A percentile compares a stretch with the other conserved stretches of the same genome.
Conservation (phyloP, 2,888 invertebrate genomes). For the Clivina fossor region DNA sequence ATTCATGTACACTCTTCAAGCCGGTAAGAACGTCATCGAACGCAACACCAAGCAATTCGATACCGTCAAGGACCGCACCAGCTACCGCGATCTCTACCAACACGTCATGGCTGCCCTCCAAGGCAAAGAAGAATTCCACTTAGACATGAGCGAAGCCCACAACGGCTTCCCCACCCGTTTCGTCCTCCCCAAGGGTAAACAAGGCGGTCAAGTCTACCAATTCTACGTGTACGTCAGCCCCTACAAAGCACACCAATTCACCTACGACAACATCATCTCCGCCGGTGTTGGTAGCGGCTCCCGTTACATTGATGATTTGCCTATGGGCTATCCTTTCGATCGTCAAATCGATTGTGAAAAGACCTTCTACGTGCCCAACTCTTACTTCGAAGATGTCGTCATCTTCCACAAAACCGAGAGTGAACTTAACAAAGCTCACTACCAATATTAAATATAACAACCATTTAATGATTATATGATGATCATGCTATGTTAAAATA, state of each 20-base stretch:
- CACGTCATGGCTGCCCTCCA: slow-evolving; percentile 59
- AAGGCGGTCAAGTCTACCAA: slow-evolving; percentile 65
- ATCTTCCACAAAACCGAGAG: slow-evolving; percentile 61
- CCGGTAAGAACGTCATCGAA: slow-evolving; percentile 67
- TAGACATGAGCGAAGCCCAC: slow-evolving; percentile 58
- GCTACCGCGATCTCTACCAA: slow-evolving; percentile 62
- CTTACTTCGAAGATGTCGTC: slow-evolving; percentile 61
- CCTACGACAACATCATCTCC: slow-evolving; percentile 55
- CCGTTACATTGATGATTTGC: slow-evolving; percentile 56
- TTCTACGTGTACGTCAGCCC: slow-evolving; percentile 63
- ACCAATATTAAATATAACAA: slow-evolving; percentile 16
- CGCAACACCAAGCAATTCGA: slow-evolving; percentile 67
- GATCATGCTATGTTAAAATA: too few relatives aligned
- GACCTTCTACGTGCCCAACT: slow-evolving; percentile 63
- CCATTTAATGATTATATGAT: too few relatives aligned
- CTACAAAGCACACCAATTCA: slow-evolving; percentile 47
- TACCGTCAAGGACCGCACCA: slow-evolving; percentile 59
- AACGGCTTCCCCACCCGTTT: slow-evolving; percentile 69
- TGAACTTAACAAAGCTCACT: slow-evolving; percentile 24
- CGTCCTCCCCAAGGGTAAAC: slow-evolving; percentile 67
- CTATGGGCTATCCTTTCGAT: slow-evolving; percentile 51
- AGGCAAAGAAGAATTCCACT: slow-evolving; percentile 55
- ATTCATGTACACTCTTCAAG: slow-evolving; percentile 61
- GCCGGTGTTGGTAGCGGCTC: slow-evolving; percentile 60
- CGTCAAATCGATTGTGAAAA: slow-evolving; percentile 66